phyloP scores from a whole-genome alignment of 2,113 vertebrate species.

The Oryzias melastigma region DNA sequence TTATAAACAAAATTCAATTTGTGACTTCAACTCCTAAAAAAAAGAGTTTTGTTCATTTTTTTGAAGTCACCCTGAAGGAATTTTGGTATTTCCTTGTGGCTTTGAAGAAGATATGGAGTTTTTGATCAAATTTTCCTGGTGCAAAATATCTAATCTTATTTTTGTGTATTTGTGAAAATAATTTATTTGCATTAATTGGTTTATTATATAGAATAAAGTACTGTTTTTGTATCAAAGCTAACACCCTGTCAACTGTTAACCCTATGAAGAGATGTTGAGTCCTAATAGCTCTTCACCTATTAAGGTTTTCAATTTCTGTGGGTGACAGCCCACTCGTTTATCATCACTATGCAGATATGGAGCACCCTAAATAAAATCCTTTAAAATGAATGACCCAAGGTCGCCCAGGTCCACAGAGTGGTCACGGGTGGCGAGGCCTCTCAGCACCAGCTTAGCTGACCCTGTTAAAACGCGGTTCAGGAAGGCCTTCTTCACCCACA shows the following conservation, averaged over 20 bases:
- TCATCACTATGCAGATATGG: background rate
- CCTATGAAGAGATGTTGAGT: background rate
- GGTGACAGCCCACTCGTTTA: conserved; percentile 25
- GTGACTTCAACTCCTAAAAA: too few species aligned
- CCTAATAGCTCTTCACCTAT: conserved; percentile 28
- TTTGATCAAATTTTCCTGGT: too few species aligned
- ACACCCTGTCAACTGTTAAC: conserved; percentile 8
- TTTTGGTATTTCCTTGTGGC: conserved; percentile 28
- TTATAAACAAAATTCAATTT: too few species aligned
- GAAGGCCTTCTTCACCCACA: conserved; percentile 13
- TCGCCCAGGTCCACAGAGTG: conserved; percentile 2
- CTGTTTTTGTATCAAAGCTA: conserved; percentile 4
- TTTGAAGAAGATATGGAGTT: conserved; percentile 3
- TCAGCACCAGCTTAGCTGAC: conserved; percentile 21
- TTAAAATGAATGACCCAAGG: conserved; percentile 38
- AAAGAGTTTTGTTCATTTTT: too few species aligned
- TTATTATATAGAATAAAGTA: too few species aligned
- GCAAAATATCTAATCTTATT: too few species aligned
- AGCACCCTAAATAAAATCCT: conserved; percentile 54
- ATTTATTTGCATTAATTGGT: too few species aligned
- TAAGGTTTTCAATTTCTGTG: conserved; percentile 33
- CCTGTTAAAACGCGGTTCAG: conserved; percentile 24
- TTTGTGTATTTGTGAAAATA: too few species aligned
- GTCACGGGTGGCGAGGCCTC: background rate
- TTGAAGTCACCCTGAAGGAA: background rate